Conservation (phyloP, 1,140 invertebrate genomes). For the Zaprionus camerounensis region DNA sequence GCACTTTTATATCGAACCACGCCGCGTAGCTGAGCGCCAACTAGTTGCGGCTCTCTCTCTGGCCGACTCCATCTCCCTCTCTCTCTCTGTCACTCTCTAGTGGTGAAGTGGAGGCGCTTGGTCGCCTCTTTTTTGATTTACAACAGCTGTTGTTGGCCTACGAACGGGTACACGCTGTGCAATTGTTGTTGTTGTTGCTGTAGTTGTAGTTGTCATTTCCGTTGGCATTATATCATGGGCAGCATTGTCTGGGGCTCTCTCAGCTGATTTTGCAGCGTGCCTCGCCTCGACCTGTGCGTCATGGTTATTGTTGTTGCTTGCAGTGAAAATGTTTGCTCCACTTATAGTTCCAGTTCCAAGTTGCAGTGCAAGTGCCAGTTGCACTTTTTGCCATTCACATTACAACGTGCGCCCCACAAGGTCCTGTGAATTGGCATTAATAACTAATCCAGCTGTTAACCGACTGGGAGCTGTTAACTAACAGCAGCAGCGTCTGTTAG, state of each 20-base stretch:
- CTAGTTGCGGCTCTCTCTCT: constrained; percentile 10
- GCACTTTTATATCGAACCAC: constrained; percentile 76
- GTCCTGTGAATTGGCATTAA: constrained; percentile 14
- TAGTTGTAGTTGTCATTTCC: constrained; percentile 56
- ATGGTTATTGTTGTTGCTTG: constrained; percentile 42
- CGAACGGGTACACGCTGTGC: constrained; percentile 11
- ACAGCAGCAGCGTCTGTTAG: constrained; percentile 13
- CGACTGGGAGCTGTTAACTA: constrained; percentile 11
- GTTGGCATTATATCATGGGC: constrained; percentile 62
- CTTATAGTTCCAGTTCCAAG: constrained; percentile 22
- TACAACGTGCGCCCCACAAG: constrained; percentile 18
- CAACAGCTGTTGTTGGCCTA: constrained; percentile 72
- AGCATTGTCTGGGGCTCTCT: constrained; percentile 32
- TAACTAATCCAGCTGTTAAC: constrained; percentile 1
- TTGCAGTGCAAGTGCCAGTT: constrained; percentile 1
- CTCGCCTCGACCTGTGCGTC: constrained; percentile 65
- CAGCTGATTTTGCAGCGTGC: constrained; percentile 42
- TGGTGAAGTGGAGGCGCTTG: constrained; percentile 26
- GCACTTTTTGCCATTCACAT: constrained; percentile 40
- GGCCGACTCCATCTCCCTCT: not conserved
- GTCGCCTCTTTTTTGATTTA: constrained; percentile 73
- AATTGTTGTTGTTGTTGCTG: constrained; percentile 40
- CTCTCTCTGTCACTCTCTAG: constrained; percentile 26
- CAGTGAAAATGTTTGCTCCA: constrained; percentile 49
- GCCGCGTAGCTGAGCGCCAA: constrained; percentile 27